These are phyloP conservation scores for Odontomachus brunneus DNA, from an alignment of 1,140 invertebrate species.

Conservation along the genomic window DNA sequence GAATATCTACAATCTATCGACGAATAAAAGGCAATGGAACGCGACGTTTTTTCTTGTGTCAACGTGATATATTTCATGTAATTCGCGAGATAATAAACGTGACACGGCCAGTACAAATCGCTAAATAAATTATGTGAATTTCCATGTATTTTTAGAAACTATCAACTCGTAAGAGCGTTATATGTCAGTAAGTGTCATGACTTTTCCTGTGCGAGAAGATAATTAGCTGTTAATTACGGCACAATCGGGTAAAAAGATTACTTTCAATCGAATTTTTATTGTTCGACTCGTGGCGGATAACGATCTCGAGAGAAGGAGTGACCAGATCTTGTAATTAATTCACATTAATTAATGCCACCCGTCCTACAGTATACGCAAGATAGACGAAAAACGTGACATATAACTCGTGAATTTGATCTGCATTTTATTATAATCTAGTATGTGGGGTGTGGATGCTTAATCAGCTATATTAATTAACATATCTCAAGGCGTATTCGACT, in stretches of 20 bases:
- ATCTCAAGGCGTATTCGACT: background rate
- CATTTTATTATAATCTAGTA: background rate
- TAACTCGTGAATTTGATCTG: background rate
- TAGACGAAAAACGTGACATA: background rate
- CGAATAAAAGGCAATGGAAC: too few relatives aligned
- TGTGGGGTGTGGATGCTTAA: background rate
- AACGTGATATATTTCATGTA: too few relatives aligned
- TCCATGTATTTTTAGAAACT: background rate
- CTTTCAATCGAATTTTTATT: background rate
- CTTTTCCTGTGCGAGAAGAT: background rate
- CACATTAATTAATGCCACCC: conserved; percentile 11
- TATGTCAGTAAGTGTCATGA: background rate
- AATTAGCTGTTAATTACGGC: background rate
- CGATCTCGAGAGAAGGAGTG: background rate
- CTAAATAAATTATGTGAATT: too few relatives aligned
- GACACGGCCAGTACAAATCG: too few relatives aligned
- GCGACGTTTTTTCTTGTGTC: too few relatives aligned
- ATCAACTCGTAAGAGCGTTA: background rate
- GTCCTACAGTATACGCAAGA: background rate
- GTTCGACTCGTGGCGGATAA: background rate
- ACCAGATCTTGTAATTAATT: background rate
- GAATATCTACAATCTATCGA: too few relatives aligned
- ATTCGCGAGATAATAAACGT: too few relatives aligned
- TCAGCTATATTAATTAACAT: background rate
- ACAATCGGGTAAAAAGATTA: background rate